These are phyloP conservation scores for Stegodyphus dumicola DNA, from an alignment of 1,140 invertebrate genomes.

Conservation along the genomic window DNA sequence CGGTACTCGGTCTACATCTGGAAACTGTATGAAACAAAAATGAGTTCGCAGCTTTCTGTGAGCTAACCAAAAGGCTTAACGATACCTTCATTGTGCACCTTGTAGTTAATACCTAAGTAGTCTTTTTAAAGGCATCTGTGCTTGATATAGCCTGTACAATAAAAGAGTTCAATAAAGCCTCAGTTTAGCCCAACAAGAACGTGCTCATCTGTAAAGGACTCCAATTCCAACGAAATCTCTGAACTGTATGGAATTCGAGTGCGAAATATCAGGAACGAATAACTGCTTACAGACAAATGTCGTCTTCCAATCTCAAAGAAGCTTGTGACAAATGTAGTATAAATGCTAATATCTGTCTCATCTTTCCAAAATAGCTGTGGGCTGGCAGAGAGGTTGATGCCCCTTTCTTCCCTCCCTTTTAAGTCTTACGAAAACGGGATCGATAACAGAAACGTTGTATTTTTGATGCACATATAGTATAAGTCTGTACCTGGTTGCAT, in stretches of 20 bases:
- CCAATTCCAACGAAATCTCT: constrained; percentile 34
- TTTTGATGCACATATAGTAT: not conserved
- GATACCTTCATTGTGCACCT: too few species aligned
- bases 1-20: too few species aligned
- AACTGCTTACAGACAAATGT: constrained; percentile 39
- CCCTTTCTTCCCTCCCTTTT: not conserved
- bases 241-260: constrained; percentile 21
- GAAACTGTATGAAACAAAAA: too few species aligned
- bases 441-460: constrained; percentile 4
- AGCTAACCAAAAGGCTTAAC: too few species aligned
- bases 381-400: not conserved
- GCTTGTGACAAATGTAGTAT: constrained; percentile 50
- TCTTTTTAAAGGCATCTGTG: constrained; percentile 18
- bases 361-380: constrained; percentile 39
- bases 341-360: constrained; percentile 50
- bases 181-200: constrained; percentile 2
- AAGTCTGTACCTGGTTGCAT: too few species aligned
- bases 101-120: too few species aligned
- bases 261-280: not conserved
- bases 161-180: constrained; percentile 34
- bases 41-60: too few species aligned
- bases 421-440: not conserved
- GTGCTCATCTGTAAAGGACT: constrained; percentile 8
- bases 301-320: constrained; percentile 8
- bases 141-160: not conserved